Evolutionary conservation across 2,888 invertebrate species (phyloP).

Genomic region (Poecilobothrus nobilitatus): DNA sequence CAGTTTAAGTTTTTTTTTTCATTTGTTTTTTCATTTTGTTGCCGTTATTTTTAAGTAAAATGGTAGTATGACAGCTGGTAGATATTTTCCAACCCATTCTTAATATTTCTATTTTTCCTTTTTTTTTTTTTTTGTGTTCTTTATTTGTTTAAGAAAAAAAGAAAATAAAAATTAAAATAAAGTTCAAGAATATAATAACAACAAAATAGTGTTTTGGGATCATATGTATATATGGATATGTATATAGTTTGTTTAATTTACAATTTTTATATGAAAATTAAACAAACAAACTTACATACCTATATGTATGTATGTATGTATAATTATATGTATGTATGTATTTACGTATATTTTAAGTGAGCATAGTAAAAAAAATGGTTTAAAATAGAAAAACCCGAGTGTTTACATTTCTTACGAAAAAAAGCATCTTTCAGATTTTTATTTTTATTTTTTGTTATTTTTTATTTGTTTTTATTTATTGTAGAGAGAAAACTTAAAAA

Average conservation of each 20-base stretch:
- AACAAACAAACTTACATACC: no score
- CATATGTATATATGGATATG: not conserved
- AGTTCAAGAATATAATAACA: not conserved
- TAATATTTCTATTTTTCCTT: not conserved
- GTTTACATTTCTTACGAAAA: not conserved
- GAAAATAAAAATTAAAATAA: not conserved
- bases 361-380: not conserved
- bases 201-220: slow-evolving; percentile 1
- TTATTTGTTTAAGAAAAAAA: not conserved
- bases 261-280: not conserved
- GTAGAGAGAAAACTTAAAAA: not conserved
- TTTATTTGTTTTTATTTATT: no score
- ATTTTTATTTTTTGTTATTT: no score
- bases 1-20: no score
- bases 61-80: no score
- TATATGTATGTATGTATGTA: not conserved
- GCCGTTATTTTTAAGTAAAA: no score
- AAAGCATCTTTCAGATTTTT: not conserved
- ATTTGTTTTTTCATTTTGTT: no score
- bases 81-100: not conserved
- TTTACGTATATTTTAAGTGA: not conserved
- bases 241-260: not conserved
- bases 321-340: not conserved
- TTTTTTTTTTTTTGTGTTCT: not conserved
- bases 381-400: not conserved